These are phyloP conservation scores for Watsonalla binaria DNA, from an alignment of 2,888 invertebrate genomes.

Conservation along the genomic window DNA sequence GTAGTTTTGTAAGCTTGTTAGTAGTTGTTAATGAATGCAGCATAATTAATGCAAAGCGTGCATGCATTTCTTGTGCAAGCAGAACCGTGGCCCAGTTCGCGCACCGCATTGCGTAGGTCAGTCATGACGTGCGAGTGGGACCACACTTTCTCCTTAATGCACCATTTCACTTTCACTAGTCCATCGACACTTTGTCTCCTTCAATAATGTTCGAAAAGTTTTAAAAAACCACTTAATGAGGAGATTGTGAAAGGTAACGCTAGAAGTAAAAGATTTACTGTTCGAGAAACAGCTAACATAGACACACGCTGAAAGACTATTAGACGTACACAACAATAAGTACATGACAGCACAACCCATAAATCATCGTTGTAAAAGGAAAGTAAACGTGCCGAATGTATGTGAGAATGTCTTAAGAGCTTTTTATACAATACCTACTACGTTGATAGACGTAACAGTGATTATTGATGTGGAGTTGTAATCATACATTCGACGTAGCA, in stretches of 20 bases:
- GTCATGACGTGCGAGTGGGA: slow-evolving; percentile 38
- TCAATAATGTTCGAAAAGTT: slow-evolving; percentile 9
- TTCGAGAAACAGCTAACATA: neutral
- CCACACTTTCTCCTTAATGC: slow-evolving; percentile 57
- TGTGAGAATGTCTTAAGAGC: neutral
- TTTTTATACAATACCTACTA: neutral
- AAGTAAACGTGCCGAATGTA: neutral
- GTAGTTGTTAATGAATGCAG: slow-evolving; percentile 20
- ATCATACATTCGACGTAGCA: slow-evolving; percentile 19
- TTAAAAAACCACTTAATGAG: slow-evolving; percentile 3
- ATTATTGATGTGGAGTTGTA: slow-evolving; percentile 4
- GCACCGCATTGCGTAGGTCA: slow-evolving; percentile 68
- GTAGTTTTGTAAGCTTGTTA: too few relatives aligned
- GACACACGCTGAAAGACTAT: neutral
- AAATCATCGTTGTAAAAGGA: neutral
- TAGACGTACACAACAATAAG: neutral
- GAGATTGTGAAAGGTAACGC: neutral
- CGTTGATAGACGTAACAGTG: neutral
- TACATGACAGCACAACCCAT: neutral
- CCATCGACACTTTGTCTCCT: slow-evolving; percentile 30
- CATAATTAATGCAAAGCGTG: slow-evolving; percentile 33
- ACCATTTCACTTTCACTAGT: slow-evolving; percentile 59
- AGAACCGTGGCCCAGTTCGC: slow-evolving; percentile 55
- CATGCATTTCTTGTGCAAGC: slow-evolving; percentile 47
- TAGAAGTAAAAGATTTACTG: neutral